phyloP scores from a whole-genome alignment of 2,888 invertebrate genomes.

The Lithophane socia region DNA sequence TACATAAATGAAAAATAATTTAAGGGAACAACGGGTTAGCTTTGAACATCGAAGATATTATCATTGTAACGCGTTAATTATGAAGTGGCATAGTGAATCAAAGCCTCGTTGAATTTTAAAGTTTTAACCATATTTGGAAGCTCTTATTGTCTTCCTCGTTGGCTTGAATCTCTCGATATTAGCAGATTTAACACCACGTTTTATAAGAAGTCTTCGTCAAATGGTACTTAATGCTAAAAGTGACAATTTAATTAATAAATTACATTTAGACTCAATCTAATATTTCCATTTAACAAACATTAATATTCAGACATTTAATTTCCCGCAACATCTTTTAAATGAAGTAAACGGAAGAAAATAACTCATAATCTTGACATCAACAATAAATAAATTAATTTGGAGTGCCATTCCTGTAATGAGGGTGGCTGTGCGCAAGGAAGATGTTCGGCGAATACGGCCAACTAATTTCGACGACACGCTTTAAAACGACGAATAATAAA shows the following conservation, averaged over 20 bases:
- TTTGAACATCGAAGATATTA: too few species aligned
- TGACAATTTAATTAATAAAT: background rate
- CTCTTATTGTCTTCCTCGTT: background rate
- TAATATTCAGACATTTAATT: slow-evolving; percentile 31
- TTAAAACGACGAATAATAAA: slow-evolving; percentile 89
- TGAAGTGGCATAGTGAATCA: background rate
- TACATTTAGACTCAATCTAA: background rate
- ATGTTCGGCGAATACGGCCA: slow-evolving; percentile 86
- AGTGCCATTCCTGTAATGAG: slow-evolving; percentile 81
- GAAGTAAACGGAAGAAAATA: slow-evolving; percentile 54
- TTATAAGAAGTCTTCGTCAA: background rate
- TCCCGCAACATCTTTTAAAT: slow-evolving; percentile 44
- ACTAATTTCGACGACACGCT: slow-evolving; percentile 89
- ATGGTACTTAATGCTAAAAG: background rate
- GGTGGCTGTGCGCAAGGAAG: slow-evolving; percentile 75
- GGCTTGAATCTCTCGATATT: background rate
- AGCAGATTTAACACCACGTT: background rate
- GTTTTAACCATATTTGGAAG: background rate
- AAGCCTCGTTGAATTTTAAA: background rate
- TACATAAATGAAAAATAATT: background rate
- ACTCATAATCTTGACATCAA: slow-evolving; percentile 65
- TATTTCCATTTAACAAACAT: slow-evolving; percentile 10
- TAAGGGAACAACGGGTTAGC: background rate
- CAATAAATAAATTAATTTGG: slow-evolving; percentile 80
- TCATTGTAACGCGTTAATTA: background rate